Percentiles rank a stretch among this genome's conserved stretches.
These are phyloP conservation scores for Thinocorus orbignyianus DNA, from an alignment of 2,113 vertebrate species.

Conservation along the genomic window DNA sequence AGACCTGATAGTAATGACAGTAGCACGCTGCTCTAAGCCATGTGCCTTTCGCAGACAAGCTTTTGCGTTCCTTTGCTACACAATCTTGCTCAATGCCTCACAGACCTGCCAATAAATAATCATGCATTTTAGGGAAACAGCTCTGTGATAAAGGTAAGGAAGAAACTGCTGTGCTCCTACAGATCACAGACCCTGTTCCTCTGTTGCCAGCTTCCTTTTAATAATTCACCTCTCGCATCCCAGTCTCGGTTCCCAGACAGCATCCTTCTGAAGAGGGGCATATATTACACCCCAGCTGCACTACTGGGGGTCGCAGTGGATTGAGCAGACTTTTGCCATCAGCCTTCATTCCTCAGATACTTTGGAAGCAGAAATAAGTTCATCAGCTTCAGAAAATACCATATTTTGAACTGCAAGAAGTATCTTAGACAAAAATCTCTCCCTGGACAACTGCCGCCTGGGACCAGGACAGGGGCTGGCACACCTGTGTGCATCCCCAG, in stretches of 20 bases:
- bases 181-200: accelerated
- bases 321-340: neutral
- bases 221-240: neutral
- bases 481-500: neutral
- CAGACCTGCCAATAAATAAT: neutral
- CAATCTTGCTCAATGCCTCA: neutral
- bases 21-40: neutral
- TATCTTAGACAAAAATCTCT: neutral
- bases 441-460: neutral
- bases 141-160: neutral
- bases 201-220: neutral
- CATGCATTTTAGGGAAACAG: neutral
- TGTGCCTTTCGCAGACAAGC: neutral
- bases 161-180: neutral
- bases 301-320: accelerated
- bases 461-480: neutral
- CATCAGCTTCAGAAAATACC: neutral
- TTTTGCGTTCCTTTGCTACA: neutral
- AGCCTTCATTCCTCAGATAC: neutral
- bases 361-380: neutral
- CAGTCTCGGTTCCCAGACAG: neutral
- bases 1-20: neutral
- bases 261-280: neutral
- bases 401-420: neutral
- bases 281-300: no score